Evolutionary conservation across 2,888 invertebrate genomes (phyloP).

Genomic region (Ypsolopha sequella): DNA sequence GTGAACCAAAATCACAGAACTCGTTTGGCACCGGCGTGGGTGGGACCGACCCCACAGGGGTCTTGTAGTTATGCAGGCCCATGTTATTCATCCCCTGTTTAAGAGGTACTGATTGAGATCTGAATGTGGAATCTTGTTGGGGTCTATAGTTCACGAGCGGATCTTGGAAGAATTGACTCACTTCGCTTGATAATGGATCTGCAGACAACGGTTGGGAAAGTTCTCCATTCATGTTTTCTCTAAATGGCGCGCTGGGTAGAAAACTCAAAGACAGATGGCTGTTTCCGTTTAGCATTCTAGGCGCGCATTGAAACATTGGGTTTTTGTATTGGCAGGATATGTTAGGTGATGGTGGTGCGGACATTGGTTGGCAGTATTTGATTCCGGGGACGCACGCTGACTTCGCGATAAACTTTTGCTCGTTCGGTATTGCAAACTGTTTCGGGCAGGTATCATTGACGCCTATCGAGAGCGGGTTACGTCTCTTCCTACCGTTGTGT

Average conservation of each 20-base stretch:
- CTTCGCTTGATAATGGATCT: constrained; percentile 69
- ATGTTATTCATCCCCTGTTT: constrained; percentile 67
- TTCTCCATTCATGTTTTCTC: constrained; percentile 58
- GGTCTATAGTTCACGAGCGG: constrained; percentile 46
- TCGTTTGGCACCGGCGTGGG: constrained; percentile 79
- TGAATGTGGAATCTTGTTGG: constrained; percentile 49
- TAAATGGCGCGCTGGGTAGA: constrained; percentile 47
- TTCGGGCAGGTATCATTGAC: constrained; percentile 38
- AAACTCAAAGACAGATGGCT: constrained; percentile 56
- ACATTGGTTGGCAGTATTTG: constrained; percentile 69
- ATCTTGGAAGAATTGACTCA: constrained; percentile 73
- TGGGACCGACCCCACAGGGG: constrained; percentile 75
- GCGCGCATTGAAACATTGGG: constrained; percentile 57
- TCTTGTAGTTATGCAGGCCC: constrained; percentile 51
- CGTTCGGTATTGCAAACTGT: constrained; percentile 56
- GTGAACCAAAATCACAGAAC: constrained; percentile 77
- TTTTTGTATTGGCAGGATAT: constrained; percentile 58
- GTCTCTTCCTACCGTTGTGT: constrained; percentile 43
- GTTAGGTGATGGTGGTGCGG: constrained; percentile 78
- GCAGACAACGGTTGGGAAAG: constrained; percentile 47
- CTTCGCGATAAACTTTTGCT: constrained; percentile 51
- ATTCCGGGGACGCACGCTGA: constrained; percentile 32
- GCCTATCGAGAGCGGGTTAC: constrained; percentile 44
- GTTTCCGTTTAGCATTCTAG: constrained; percentile 43
- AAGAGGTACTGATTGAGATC: constrained; percentile 86